phyloP scores from a whole-genome alignment of 2,888 invertebrate species.

The Andrena bucephala region DNA sequence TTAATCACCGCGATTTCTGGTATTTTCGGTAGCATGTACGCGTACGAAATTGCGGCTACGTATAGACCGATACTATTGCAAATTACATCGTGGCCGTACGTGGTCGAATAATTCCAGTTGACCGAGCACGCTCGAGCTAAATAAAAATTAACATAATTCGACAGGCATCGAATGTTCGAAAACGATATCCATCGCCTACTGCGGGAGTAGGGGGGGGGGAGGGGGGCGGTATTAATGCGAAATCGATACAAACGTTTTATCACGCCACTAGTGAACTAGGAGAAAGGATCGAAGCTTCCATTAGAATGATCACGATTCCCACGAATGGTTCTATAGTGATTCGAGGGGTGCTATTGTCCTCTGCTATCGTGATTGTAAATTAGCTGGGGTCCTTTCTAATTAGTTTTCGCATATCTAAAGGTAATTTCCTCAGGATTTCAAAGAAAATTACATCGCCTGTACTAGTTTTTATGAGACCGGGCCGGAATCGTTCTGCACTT shows the following conservation, averaged over 20 bases:
- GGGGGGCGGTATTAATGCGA: constrained; percentile 35
- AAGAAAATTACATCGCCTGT: background rate
- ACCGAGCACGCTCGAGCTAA: background rate
- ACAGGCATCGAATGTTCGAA: constrained; percentile 11
- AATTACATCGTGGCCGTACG: constrained; percentile 35
- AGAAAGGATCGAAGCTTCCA: constrained; percentile 29
- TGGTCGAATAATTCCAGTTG: constrained; percentile 32
- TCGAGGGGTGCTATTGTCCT: background rate
- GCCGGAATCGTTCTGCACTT: background rate
- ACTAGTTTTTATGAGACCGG: background rate
- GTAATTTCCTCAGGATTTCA: no score
- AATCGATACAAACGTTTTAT: constrained; percentile 45
- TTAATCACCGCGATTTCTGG: constrained; percentile 51
- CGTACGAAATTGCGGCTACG: constrained; percentile 22
- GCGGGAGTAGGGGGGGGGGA: background rate
- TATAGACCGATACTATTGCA: constrained; percentile 28
- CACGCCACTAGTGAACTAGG: constrained; percentile 31
- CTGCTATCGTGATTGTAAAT: background rate
- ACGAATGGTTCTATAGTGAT: background rate
- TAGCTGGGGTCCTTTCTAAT: no score
- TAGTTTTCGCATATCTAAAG: no score
- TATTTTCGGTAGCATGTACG: constrained; percentile 37
- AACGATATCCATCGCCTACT: constrained; percentile 9
- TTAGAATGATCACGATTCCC: constrained; percentile 22
- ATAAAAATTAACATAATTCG: constrained; percentile 30